Conservation (phyloP, 2,888 invertebrate genomes). For the Plebejus anna region DNA sequence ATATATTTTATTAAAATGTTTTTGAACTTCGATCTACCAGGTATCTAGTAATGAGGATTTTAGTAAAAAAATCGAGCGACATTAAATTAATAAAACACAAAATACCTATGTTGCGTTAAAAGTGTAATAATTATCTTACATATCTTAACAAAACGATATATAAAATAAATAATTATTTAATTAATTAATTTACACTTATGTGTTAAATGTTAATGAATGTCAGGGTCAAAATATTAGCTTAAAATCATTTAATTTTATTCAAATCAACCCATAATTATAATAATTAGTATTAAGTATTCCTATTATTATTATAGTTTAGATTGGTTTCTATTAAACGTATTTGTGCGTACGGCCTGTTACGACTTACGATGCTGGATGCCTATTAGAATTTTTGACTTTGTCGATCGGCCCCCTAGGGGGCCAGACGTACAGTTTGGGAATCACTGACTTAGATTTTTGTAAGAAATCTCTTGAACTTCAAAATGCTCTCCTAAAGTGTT, state of each 20-base stretch:
- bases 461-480: not conserved
- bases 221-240: not conserved
- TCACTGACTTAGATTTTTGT: not conserved
- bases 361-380: too few species aligned
- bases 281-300: too few species aligned
- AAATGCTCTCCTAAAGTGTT: not conserved
- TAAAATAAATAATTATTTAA: not conserved
- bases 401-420: not conserved
- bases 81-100: not conserved
- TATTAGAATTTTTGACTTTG: too few species aligned
- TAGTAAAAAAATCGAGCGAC: too few species aligned
- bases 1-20: too few species aligned
- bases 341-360: too few species aligned
- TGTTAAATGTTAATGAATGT: slow-evolving; percentile 2
- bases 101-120: not conserved
- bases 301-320: too few species aligned
- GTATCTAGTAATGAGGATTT: too few species aligned
- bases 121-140: not conserved
- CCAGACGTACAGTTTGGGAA: not conserved
- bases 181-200: not conserved
- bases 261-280: too few species aligned
- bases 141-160: not conserved
- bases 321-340: too few species aligned
- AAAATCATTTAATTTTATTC: not conserved
- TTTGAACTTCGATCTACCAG: too few species aligned